phyloP scores from a whole-genome alignment of 2,797 vertebrate species.

The Sparidentex hasta region DNA sequence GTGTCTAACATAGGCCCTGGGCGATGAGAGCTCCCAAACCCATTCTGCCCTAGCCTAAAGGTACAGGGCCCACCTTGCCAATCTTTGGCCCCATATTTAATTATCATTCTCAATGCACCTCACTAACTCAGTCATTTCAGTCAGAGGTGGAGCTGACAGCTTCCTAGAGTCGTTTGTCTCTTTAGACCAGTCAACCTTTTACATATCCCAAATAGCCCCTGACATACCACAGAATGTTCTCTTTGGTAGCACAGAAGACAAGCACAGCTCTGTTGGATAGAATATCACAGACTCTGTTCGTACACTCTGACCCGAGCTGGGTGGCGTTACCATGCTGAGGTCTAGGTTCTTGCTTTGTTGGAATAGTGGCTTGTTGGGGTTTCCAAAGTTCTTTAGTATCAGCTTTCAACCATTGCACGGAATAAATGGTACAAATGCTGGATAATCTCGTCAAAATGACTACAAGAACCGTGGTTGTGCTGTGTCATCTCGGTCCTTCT shows the following conservation, averaged over 20 bases:
- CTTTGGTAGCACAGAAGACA: conserved; percentile 42
- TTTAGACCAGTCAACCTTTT: conserved; percentile 50
- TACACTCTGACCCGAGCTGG: conserved; percentile 47
- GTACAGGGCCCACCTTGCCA: conserved; percentile 77
- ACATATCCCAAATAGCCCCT: conserved; percentile 55
- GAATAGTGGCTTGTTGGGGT: conserved; percentile 59
- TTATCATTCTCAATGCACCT: conserved; percentile 77
- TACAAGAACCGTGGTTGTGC: conserved; percentile 54
- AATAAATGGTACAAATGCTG: conserved; percentile 64
- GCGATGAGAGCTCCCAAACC: conserved; percentile 79
- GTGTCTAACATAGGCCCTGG: conserved; percentile 79
- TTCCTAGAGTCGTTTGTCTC: conserved; percentile 60
- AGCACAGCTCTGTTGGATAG: conserved; percentile 57
- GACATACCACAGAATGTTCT: conserved; percentile 56
- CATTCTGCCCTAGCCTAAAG: conserved; percentile 79
- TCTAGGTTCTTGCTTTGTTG: conserved; percentile 60
- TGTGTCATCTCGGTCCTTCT: conserved; percentile 63
- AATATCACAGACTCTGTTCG: conserved; percentile 63
- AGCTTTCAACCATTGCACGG: conserved; percentile 57
- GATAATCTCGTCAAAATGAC: conserved; percentile 61
- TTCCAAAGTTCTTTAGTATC: conserved; percentile 65
- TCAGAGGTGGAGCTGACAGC: conserved; percentile 66
- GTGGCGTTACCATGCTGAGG: conserved; percentile 64
- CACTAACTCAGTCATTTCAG: conserved; percentile 70
- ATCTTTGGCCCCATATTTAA: conserved; percentile 79